Percentiles rank a stretch among this genome's conserved stretches.
phyloP scores from a whole-genome alignment of 1,140 invertebrate species.

The Drosophila micromelanica region DNA sequence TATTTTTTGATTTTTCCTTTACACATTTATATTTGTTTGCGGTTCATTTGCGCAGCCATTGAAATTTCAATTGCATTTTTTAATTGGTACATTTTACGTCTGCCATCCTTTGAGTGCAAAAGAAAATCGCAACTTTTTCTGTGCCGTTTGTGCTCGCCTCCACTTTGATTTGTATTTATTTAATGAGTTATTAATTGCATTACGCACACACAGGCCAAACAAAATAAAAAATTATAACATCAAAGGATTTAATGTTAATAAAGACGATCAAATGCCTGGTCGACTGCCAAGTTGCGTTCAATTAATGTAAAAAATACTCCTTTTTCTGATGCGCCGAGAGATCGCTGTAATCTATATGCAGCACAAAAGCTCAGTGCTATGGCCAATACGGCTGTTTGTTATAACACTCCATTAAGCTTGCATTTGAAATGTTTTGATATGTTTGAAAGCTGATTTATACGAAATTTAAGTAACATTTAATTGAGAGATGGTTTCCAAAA shows the following conservation, averaged over 20 bases:
- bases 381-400: not conserved
- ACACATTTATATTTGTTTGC: slow-evolving; percentile 45
- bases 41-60: slow-evolving; percentile 77
- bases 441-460: no score
- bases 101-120: slow-evolving; percentile 68
- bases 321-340: not conserved
- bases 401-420: not conserved
- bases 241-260: slow-evolving; percentile 14
- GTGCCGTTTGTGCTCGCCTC: slow-evolving; percentile 31
- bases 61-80: slow-evolving; percentile 73
- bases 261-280: slow-evolving; percentile 22
- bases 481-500: no score
- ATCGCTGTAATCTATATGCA: not conserved
- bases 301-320: not conserved
- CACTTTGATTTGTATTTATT: slow-evolving; percentile 83
- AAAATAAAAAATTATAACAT: not conserved
- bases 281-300: slow-evolving; percentile 6
- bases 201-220: slow-evolving; percentile 42
- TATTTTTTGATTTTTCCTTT: not conserved
- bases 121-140: slow-evolving; percentile 18
- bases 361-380: not conserved
- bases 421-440: not conserved
- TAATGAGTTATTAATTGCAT: slow-evolving; percentile 82
- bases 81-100: slow-evolving; percentile 82
- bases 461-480: no score